Conservation (phyloP, 2,888 invertebrate species). For the Oxystoma pomonae region DNA sequence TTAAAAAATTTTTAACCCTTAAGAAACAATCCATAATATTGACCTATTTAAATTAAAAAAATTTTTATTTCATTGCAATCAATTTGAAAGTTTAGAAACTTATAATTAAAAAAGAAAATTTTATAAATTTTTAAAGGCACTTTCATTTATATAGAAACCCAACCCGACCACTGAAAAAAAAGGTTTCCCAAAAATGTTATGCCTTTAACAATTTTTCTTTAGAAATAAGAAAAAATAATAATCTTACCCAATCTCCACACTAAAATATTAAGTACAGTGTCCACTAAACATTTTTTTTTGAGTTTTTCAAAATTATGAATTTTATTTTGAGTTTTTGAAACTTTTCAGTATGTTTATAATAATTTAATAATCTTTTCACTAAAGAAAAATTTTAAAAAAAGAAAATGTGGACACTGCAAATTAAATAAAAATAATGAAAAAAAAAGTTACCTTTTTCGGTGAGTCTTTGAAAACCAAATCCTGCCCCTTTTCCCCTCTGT, state of each 20-base stretch:
- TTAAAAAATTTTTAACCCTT: too few relatives aligned
- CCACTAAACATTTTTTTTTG: too few relatives aligned
- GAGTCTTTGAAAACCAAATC: conserved; percentile 11
- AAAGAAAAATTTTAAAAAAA: conserved; percentile 5
- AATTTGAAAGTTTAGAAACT: too few relatives aligned
- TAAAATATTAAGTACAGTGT: too few relatives aligned
- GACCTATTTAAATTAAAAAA: too few relatives aligned
- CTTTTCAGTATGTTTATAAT: too few relatives aligned
- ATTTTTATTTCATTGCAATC: too few relatives aligned
- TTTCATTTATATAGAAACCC: neutral
- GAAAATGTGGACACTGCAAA: conserved; percentile 12
- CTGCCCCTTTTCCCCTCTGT: neutral
- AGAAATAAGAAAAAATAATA: neutral
- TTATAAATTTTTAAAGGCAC: neutral
- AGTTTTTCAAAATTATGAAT: too few relatives aligned
- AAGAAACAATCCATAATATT: too few relatives aligned
- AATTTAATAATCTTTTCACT: neutral
- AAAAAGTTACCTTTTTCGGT: neutral
- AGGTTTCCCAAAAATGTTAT: conserved; percentile 3
- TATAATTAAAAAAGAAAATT: too few relatives aligned
- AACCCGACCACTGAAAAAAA: neutral
- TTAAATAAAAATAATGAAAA: conserved; percentile 7
- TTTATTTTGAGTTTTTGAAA: too few relatives aligned
- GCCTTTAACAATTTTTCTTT: neutral
- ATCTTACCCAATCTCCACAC: too few relatives aligned